These are phyloP conservation scores for Lepus americanus DNA, from an alignment of 2,113 vertebrate species.

Conservation along the genomic window DNA sequence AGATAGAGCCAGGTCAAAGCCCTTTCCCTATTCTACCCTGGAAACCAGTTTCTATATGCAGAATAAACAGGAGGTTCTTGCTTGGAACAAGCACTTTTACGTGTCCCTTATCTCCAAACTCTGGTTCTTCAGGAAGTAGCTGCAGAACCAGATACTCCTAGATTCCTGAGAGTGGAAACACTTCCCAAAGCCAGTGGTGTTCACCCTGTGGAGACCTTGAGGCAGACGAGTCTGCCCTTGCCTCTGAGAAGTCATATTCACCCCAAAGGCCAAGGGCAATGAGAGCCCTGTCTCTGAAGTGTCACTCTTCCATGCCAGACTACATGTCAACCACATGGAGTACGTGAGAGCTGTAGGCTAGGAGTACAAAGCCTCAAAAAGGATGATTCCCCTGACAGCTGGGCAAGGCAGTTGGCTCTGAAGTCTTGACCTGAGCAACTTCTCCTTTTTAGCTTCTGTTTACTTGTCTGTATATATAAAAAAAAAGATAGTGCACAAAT, in stretches of 20 bases:
- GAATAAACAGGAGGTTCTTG: slow-evolving; percentile 74
- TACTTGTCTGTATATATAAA: not conserved
- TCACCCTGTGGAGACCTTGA: not conserved
- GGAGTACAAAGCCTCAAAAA: not conserved
- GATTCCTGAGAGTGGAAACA: not conserved
- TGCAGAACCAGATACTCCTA: not conserved
- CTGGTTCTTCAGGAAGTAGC: slow-evolving; percentile 14
- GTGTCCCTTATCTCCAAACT: slow-evolving; percentile 12
- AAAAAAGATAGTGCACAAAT: not conserved
- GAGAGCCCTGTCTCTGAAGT: not conserved
- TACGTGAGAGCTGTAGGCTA: not conserved
- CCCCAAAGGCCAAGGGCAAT: not conserved
- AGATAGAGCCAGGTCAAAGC: not conserved
- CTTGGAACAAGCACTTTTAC: slow-evolving; percentile 55
- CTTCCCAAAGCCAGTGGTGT: not conserved
- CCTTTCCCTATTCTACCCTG: not conserved
- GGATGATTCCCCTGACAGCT: not conserved
- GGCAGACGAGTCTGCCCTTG: slow-evolving; percentile 14
- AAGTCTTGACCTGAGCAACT: not conserved
- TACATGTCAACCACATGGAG: not conserved
- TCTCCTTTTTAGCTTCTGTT: slow-evolving; percentile 27
- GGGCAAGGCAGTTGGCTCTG: not conserved
- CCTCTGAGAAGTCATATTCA: slow-evolving; percentile 11
- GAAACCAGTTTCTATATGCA: slow-evolving; percentile 20
- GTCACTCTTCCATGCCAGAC: not conserved